Percentiles rank a stretch among this genome's conserved stretches.
Evolutionary conservation across 37 sponge, comb jelly and placozoan genomes (phyloP).

Genomic region (Chondrosia reniformis): DNA sequence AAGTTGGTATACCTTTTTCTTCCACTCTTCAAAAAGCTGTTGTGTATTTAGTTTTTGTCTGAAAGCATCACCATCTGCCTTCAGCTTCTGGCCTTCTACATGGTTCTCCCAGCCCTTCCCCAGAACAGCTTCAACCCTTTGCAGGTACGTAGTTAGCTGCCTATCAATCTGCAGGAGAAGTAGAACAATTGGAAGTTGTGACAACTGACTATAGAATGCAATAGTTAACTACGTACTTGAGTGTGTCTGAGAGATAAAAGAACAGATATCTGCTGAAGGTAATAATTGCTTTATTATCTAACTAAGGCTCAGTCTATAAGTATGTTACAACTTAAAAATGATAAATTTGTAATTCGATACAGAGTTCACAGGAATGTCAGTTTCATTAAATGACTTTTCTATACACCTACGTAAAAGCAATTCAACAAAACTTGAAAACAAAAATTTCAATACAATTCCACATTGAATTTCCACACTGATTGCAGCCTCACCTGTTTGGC

Average conservation of each 20-base stretch:
- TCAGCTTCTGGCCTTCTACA: constrained; percentile 93
- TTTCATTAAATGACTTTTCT: no score
- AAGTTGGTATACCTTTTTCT: constrained; percentile 21
- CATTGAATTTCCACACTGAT: no score
- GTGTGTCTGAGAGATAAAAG: no score
- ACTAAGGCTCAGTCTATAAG: no score
- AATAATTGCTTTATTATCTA: no score
- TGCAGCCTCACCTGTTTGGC: constrained; percentile 81
- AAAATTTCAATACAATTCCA: no score
- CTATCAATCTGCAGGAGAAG: constrained; percentile 69
- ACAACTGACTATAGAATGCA: background rate
- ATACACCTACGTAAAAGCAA: no score
- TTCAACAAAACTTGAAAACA: no score
- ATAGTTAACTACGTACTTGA: background rate
- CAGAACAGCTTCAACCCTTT: constrained; percentile 92
- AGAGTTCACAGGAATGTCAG: no score
- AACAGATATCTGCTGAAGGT: no score
- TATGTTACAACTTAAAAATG: no score
- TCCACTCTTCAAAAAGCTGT: constrained; percentile 77
- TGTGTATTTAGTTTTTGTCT: constrained; percentile 92
- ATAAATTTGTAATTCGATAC: no score
- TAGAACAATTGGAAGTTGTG: background rate
- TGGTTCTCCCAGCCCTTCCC: constrained; percentile 92
- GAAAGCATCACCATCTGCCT: constrained; percentile 93
- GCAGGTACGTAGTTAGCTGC: constrained; percentile 85